Evolutionary conservation across 1,140 invertebrate species (phyloP).

Genomic region (Wasmannia auropunctata): DNA sequence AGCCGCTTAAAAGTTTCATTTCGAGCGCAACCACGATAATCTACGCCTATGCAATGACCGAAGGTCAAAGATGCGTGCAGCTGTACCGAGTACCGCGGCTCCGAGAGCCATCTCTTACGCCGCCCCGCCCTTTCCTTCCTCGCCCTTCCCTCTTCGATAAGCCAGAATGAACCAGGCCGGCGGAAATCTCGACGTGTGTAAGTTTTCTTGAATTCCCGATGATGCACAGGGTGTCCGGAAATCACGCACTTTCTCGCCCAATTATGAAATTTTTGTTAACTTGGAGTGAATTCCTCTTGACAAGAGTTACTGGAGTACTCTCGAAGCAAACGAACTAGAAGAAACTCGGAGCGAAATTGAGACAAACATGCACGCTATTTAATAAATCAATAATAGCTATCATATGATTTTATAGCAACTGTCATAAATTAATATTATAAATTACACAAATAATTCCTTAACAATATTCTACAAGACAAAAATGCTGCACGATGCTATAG

Average conservation of each 20-base stretch:
- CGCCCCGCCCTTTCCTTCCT: constrained; percentile 46
- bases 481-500: not conserved
- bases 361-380: not conserved
- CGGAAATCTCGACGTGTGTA: constrained; percentile 36
- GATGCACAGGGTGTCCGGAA: not conserved
- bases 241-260: not conserved
- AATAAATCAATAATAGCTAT: not conserved
- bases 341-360: not conserved
- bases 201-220: constrained; percentile 24
- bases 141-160: constrained; percentile 20
- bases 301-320: not conserved
- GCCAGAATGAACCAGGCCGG: constrained; percentile 6
- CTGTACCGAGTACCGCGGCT: constrained; percentile 41
- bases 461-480: not conserved
- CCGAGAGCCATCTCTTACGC: constrained; percentile 44
- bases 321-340: not conserved
- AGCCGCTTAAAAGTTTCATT: not conserved
- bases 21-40: not conserved
- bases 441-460: not conserved
- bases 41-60: constrained; percentile 58
- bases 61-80: constrained; percentile 64
- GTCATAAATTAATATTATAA: not conserved
- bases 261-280: not conserved
- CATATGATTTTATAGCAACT: not conserved
- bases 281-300: not conserved